Evolutionary conservation across 2,797 vertebrate genomes (phyloP).

Genomic region (Myotis pilosus): DNA sequence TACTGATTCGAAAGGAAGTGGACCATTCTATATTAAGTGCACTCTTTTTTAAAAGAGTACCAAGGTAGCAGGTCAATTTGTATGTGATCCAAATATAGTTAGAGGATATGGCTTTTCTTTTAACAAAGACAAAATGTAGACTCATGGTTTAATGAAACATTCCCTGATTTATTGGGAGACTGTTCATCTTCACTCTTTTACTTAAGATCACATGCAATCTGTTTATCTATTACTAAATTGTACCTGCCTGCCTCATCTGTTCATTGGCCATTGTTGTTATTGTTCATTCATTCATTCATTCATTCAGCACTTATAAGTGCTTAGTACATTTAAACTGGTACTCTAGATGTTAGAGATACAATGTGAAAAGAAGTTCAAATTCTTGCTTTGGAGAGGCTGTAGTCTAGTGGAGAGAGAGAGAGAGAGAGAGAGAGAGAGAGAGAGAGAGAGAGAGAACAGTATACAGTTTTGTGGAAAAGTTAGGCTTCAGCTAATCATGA

Average conservation of each 20-base stretch:
- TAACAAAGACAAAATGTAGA: neutral
- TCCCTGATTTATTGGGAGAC: neutral
- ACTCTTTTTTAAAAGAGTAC: neutral
- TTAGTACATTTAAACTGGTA: neutral
- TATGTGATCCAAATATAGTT: neutral
- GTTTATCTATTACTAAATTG: neutral
- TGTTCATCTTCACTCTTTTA: slow-evolving; percentile 1
- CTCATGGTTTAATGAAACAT: neutral
- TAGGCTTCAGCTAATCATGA: neutral
- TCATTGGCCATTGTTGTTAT: neutral
- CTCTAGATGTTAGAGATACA: neutral
- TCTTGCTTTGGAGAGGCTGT: neutral
- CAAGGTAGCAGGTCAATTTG: neutral
- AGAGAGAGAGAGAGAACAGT: neutral
- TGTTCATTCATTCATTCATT: neutral
- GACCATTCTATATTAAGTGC: neutral
- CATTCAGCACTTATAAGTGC: neutral
- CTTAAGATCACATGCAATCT: neutral
- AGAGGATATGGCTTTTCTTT: neutral
- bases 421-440: neutral
- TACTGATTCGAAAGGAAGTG: neutral
- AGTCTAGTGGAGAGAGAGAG: neutral
- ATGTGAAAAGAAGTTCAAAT: neutral
- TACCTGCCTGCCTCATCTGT: neutral
- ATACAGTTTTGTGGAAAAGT: neutral